Evolutionary conservation across 2,797 vertebrate genomes (phyloP).

Genomic region (Lithobates sylvaticus): DNA sequence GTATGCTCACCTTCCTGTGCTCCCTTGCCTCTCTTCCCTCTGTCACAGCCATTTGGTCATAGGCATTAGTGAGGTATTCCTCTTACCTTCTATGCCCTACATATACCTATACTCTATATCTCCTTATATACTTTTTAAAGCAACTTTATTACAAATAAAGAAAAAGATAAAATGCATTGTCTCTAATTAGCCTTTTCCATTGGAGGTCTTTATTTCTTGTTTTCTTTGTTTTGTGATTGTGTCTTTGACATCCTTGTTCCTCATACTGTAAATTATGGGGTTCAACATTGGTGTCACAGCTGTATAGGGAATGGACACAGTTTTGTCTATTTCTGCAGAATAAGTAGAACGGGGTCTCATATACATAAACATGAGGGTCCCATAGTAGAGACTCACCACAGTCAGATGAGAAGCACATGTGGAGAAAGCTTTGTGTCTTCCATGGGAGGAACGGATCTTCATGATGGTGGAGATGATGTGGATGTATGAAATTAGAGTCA

Average conservation of each 20-base stretch:
- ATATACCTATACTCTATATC: no score
- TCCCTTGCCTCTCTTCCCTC: no score
- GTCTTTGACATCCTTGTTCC: slow-evolving; percentile 26
- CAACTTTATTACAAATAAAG: no score
- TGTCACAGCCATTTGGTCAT: no score
- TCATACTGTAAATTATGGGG: slow-evolving; percentile 33
- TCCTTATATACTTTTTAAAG: no score
- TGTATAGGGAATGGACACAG: slow-evolving; percentile 27
- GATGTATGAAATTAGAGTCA: slow-evolving; percentile 26
- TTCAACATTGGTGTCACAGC: slow-evolving; percentile 26
- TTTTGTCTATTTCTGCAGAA: slow-evolving; percentile 1
- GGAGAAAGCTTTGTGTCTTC: slow-evolving; percentile 24
- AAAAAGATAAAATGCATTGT: no score
- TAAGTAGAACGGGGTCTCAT: not conserved
- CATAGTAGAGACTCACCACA: slow-evolving; percentile 1
- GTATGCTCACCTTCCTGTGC: no score
- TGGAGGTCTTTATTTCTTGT: not conserved
- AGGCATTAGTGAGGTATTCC: no score
- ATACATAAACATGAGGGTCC: slow-evolving; percentile 33
- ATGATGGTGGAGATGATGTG: slow-evolving; percentile 32
- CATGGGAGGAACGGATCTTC: slow-evolving; percentile 23
- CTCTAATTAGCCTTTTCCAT: not conserved
- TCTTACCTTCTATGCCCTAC: no score
- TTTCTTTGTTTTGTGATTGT: not conserved
- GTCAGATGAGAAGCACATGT: slow-evolving; percentile 35